Conservation (phyloP, 2,888 invertebrate species). For the Synanthedon vespiformis region DNA sequence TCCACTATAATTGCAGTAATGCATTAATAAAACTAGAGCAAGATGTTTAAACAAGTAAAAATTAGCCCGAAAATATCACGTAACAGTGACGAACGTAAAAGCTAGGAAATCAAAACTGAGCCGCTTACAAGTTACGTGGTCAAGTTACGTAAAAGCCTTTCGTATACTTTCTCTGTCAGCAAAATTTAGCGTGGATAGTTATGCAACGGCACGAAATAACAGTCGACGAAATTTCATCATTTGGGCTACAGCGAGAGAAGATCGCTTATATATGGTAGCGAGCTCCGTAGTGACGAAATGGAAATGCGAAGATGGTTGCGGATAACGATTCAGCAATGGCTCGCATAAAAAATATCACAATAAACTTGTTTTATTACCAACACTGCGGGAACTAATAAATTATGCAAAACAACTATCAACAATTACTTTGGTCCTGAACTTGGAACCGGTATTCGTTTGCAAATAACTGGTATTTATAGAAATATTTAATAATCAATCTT, state of each 20-base stretch:
- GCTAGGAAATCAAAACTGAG: slow-evolving; percentile 67
- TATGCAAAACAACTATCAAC: slow-evolving; percentile 25
- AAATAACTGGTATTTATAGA: slow-evolving; percentile 8
- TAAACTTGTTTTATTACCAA: background rate
- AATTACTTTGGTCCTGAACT: slow-evolving; percentile 16
- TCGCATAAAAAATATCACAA: background rate
- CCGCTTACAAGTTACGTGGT: slow-evolving; percentile 56
- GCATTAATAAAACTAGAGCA: slow-evolving; percentile 11
- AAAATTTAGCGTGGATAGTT: slow-evolving; percentile 66
- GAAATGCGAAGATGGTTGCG: slow-evolving; percentile 30
- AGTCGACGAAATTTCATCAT: slow-evolving; percentile 66
- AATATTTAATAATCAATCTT: slow-evolving; percentile 1
- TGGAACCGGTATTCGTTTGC: slow-evolving; percentile 15
- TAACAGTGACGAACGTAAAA: slow-evolving; percentile 60
- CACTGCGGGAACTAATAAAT: slow-evolving; percentile 5
- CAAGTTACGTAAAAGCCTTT: slow-evolving; percentile 62
- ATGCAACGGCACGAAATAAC: slow-evolving; percentile 60
- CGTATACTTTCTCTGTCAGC: slow-evolving; percentile 70
- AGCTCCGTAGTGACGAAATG: slow-evolving; percentile 37
- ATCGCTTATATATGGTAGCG: slow-evolving; percentile 40
- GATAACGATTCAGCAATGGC: background rate
- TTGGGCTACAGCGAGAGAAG: slow-evolving; percentile 47
- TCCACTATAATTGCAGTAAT: background rate
- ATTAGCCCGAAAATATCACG: slow-evolving; percentile 48
- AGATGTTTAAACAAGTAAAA: slow-evolving; percentile 30